A percentile compares a stretch with the other conserved stretches of the same genome.
Conservation (phyloP, 1,140 invertebrate species). For the Pseudoatta argentina region DNA sequence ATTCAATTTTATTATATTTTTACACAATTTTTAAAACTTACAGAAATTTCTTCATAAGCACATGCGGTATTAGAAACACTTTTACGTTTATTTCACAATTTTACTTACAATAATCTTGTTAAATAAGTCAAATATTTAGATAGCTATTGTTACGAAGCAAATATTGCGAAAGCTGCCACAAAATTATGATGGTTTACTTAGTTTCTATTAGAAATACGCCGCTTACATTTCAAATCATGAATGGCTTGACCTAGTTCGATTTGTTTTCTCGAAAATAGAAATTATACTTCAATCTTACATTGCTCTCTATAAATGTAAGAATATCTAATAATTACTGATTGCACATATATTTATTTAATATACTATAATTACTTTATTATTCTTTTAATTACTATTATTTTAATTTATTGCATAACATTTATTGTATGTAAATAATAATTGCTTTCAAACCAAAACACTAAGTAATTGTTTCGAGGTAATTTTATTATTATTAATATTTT, state of each 20-base stretch:
- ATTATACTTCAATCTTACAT: conserved; percentile 26
- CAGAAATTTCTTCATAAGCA: conserved; percentile 4
- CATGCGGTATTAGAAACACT: background rate
- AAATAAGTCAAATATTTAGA: conserved; percentile 40
- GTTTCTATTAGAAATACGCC: conserved; percentile 19
- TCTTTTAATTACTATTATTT: too few species aligned
- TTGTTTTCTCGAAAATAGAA: conserved; percentile 17
- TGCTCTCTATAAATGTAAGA: background rate
- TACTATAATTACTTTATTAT: too few species aligned
- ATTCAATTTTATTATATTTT: background rate
- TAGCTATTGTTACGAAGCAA: conserved; percentile 15
- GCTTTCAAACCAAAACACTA: background rate
- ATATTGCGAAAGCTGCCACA: background rate
- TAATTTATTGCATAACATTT: conserved; percentile 8
- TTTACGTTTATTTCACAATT: background rate
- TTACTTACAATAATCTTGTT: background rate
- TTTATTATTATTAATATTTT: background rate
- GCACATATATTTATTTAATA: background rate
- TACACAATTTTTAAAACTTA: background rate
- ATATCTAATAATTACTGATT: background rate
- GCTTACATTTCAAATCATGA: background rate
- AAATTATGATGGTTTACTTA: conserved; percentile 42
- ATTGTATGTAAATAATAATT: background rate
- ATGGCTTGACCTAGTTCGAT: conserved; percentile 23
- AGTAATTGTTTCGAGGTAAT: background rate